phyloP scores from a whole-genome alignment of 2,113 vertebrate species.

The Mus spicilegus region DNA sequence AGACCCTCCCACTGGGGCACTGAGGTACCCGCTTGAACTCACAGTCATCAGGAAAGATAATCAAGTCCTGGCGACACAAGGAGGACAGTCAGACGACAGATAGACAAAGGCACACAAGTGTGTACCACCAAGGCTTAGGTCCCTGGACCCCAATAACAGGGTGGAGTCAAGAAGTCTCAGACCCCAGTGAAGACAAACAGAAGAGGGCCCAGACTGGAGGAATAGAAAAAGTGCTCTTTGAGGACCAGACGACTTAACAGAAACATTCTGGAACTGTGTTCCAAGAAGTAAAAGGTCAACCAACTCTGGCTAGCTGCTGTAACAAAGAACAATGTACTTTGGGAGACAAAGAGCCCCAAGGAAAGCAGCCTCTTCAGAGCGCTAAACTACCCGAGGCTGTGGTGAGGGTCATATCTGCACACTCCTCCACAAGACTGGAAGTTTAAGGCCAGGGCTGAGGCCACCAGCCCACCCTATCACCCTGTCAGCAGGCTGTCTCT shows the following conservation, averaged over 20 bases:
- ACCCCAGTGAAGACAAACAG: neutral
- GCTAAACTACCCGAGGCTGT: neutral
- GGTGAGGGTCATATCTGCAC: neutral
- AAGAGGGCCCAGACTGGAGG: neutral
- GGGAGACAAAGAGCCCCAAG: neutral
- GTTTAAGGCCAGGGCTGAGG: neutral
- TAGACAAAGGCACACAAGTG: too few relatives aligned
- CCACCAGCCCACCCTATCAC: neutral
- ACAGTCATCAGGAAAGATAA: conserved; percentile 98
- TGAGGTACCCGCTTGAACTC: conserved; percentile 97
- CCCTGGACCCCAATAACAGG: accelerated
- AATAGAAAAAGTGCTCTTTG: neutral
- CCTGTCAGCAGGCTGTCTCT: neutral
- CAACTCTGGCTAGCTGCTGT: neutral
- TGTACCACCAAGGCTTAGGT: accelerated
- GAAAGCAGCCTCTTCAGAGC: too few relatives aligned
- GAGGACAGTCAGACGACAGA: neutral
- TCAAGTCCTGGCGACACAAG: conserved; percentile 91
- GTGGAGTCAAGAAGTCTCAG: neutral
- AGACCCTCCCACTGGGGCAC: conserved; percentile 96
- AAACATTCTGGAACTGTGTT: neutral
- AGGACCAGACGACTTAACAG: neutral
- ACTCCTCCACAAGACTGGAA: neutral
- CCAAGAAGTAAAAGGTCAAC: neutral
- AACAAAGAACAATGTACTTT: neutral